Conservation (phyloP, 1,140 invertebrate genomes). For the Holcopasites calliopsidis region DNA sequence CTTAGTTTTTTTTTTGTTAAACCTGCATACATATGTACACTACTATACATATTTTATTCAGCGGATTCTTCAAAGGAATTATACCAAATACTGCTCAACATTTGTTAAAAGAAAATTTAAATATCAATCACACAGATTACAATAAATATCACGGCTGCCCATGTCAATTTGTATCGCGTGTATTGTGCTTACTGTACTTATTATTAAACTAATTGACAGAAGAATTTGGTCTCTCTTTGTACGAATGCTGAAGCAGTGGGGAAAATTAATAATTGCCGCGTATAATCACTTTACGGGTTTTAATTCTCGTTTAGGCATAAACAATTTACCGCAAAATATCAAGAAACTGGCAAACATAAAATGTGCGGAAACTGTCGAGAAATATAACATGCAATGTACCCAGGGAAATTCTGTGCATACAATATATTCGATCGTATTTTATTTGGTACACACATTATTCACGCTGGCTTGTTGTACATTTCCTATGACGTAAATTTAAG, state of each 20-base stretch:
- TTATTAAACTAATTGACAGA: slow-evolving; percentile 1
- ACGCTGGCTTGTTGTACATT: not conserved
- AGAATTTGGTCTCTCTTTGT: not conserved
- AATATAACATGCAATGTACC: not conserved
- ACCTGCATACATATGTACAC: no score
- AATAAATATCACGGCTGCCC: no score
- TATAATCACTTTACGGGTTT: not conserved
- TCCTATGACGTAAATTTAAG: not conserved
- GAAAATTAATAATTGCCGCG: not conserved
- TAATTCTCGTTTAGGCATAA: not conserved
- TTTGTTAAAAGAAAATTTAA: no score
- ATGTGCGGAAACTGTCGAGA: slow-evolving; percentile 1
- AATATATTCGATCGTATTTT: slow-evolving; percentile 12
- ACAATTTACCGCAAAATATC: not conserved
- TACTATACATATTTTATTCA: no score
- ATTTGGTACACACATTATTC: not conserved
- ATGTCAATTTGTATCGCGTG: no score
- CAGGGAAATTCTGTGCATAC: not conserved
- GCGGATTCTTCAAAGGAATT: no score
- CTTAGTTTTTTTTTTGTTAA: no score
- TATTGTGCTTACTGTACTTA: no score
- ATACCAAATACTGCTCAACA: no score
- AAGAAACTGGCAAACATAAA: not conserved
- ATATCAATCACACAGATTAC: no score
- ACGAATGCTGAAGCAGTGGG: not conserved